Conservation (phyloP, 2,888 invertebrate species). For the Alsophila aescularia region DNA sequence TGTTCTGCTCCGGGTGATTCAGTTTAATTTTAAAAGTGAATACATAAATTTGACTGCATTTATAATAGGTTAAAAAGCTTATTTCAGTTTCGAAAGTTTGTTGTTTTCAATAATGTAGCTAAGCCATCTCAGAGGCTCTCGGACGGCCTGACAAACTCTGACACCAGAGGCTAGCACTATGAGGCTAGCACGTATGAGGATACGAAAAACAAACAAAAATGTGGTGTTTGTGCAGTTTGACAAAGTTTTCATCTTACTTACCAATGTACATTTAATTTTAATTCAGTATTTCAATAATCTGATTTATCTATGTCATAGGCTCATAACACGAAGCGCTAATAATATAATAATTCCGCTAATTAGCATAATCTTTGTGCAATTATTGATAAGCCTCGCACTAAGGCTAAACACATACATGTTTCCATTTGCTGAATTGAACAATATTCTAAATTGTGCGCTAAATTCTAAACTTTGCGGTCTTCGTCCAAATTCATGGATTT, state of each 20-base stretch:
- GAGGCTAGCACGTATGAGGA: too few relatives aligned
- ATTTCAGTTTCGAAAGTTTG: too few relatives aligned
- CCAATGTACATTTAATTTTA: too few relatives aligned
- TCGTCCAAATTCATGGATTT: constrained; percentile 36
- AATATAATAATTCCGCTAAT: constrained; percentile 18
- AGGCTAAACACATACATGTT: constrained; percentile 7
- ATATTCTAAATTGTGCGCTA: constrained; percentile 29
- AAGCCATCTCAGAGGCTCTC: too few relatives aligned
- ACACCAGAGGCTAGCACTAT: too few relatives aligned
- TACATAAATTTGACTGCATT: background rate
- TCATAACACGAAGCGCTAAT: constrained; percentile 4
- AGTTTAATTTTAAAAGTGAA: background rate
- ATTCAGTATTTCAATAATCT: background rate
- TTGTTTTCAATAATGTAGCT: too few relatives aligned
- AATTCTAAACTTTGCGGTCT: constrained; percentile 34
- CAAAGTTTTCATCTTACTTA: too few relatives aligned
- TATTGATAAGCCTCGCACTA: constrained; percentile 17
- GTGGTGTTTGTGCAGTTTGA: too few relatives aligned
- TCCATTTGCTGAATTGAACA: constrained; percentile 39
- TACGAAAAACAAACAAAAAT: too few relatives aligned
- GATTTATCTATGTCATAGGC: background rate
- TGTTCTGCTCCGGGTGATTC: background rate
- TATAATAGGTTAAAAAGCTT: too few relatives aligned
- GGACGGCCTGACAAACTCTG: too few relatives aligned
- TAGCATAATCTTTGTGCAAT: constrained; percentile 14